A percentile compares a stretch with the other conserved stretches of the same genome.
These are phyloP conservation scores for Sinocyclocheilus maitianheensis DNA, from an alignment of 2,113 vertebrate genomes.

Conservation along the genomic window DNA sequence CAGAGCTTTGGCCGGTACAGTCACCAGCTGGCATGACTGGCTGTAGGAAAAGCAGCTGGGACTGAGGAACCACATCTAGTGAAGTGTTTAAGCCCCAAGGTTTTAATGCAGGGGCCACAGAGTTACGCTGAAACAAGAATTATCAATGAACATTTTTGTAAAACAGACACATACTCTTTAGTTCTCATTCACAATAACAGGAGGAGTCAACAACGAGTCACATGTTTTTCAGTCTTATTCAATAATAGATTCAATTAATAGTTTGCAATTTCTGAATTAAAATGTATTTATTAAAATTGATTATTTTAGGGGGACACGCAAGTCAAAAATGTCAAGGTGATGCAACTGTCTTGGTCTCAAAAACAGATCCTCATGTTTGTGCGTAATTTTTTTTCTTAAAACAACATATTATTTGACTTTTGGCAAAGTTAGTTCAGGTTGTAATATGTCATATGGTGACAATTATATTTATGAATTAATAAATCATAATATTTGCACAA, in stretches of 20 bases:
- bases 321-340: no score
- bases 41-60: slow-evolving; percentile 84
- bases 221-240: neutral
- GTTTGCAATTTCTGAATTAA: neutral
- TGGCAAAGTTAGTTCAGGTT: no score
- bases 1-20: slow-evolving; percentile 60
- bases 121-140: slow-evolving; percentile 59
- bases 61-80: slow-evolving; percentile 84
- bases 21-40: slow-evolving; percentile 75
- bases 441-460: no score
- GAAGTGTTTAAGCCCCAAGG: slow-evolving; percentile 85
- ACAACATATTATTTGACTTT: no score
- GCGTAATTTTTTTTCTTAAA: no score
- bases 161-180: neutral
- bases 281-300: no score
- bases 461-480: no score
- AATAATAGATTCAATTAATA: neutral
- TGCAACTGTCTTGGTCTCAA: no score
- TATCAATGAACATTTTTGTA: neutral
- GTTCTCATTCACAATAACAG: neutral
- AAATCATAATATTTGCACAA: no score
- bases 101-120: slow-evolving; percentile 70
- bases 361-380: no score
- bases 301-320: no score
- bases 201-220: neutral